Evolutionary conservation across 2,113 vertebrate genomes (phyloP).

Genomic region (Halichoerus grypus): DNA sequence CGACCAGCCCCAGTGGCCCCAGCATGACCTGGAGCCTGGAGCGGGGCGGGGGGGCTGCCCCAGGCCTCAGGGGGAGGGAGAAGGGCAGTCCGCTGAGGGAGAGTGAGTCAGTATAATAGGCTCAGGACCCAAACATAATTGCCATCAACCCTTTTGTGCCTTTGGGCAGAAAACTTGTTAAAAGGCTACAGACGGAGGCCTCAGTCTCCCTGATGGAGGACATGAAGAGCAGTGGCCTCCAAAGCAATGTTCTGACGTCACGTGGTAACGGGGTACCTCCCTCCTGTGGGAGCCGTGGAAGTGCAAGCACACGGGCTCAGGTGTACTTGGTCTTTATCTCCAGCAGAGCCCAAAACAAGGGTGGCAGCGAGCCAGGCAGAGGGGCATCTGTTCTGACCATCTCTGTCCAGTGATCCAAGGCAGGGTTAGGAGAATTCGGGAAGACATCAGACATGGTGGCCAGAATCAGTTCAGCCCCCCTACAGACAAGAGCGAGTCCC

Average conservation of each 20-base stretch:
- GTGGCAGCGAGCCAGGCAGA: background rate
- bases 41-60: rapidly evolving
- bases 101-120: background rate
- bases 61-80: rapidly evolving
- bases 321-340: background rate
- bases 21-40: rapidly evolving
- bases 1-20: rapidly evolving
- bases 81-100: background rate
- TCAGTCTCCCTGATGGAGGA: background rate
- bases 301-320: background rate
- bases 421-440: background rate
- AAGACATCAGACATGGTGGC: background rate
- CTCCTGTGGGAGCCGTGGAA: rapidly evolving
- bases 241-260: background rate
- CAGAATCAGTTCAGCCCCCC: background rate
- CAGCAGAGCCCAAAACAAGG: background rate
- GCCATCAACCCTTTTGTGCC: background rate
- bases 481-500: background rate
- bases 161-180: too few species aligned
- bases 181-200: rapidly evolving
- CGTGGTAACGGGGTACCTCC: too few species aligned
- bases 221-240: background rate
- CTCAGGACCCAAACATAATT: background rate
- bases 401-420: background rate
- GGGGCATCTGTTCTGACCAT: background rate